A percentile compares a stretch with the other conserved stretches of the same genome.
Evolutionary conservation across 1,140 invertebrate genomes (phyloP).

Genomic region (Phymorhynchus buccinoides): DNA sequence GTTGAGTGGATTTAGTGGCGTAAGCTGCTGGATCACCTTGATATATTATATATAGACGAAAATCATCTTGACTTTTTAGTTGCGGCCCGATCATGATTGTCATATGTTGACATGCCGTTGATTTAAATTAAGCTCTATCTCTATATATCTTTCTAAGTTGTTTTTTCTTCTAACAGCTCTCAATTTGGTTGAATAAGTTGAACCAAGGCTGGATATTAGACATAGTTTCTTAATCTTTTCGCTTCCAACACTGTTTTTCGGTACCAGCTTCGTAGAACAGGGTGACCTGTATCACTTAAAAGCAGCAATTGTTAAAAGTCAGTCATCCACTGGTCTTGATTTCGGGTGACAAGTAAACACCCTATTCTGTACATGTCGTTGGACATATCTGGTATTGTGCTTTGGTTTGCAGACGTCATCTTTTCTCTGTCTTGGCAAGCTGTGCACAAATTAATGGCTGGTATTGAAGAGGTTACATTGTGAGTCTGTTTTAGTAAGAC

Average conservation of each 20-base stretch:
- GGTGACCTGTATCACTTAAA: too few relatives aligned
- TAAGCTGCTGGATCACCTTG: conserved; percentile 25
- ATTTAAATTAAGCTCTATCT: not conserved
- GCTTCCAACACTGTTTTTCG: not conserved
- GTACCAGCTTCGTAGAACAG: not conserved
- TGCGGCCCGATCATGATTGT: not conserved
- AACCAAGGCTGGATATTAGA: not conserved
- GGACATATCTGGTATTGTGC: too few relatives aligned
- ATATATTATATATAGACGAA: too few relatives aligned
- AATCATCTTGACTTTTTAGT: not conserved
- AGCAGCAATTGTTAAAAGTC: too few relatives aligned
- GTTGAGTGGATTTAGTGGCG: conserved; percentile 36
- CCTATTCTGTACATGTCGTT: not conserved
- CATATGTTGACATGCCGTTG: not conserved
- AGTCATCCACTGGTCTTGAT: not conserved
- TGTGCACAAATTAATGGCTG: too few relatives aligned
- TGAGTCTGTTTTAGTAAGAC: too few relatives aligned
- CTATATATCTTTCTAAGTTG: not conserved
- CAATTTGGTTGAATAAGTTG: not conserved
- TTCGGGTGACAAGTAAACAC: not conserved
- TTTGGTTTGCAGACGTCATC: too few relatives aligned
- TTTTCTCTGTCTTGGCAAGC: too few relatives aligned
- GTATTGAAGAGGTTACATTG: too few relatives aligned
- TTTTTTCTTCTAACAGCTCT: not conserved
- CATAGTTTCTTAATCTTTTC: not conserved